These are phyloP conservation scores for Nephrotoma guestfalica DNA, from an alignment of 2,888 invertebrate genomes.

Conservation along the genomic window DNA sequence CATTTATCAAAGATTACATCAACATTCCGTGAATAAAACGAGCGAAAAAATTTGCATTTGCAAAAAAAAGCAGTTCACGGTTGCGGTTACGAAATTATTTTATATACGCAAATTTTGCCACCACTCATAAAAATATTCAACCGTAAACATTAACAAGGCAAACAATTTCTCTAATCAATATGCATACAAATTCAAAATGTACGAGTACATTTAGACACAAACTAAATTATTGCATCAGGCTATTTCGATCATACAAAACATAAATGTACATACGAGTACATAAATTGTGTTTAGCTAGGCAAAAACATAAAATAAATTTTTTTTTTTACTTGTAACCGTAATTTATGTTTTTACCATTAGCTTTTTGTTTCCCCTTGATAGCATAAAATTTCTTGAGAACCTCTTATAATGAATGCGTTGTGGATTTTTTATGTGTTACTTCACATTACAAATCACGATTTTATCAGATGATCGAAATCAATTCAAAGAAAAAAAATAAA, in stretches of 20 bases:
- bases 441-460: background rate
- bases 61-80: background rate
- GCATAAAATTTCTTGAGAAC: background rate
- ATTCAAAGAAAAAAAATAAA: background rate
- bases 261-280: background rate
- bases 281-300: background rate
- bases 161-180: background rate
- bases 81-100: background rate
- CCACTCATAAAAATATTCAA: background rate
- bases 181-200: background rate
- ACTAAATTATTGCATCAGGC: background rate
- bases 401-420: background rate
- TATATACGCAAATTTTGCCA: background rate
- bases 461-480: background rate
- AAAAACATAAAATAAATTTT: background rate
- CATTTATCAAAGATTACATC: background rate
- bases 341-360: background rate
- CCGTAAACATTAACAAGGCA: background rate
- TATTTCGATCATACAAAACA: background rate
- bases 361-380: background rate
- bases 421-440: background rate
- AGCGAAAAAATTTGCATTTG: background rate
- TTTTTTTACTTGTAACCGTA: background rate
- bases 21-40: background rate
- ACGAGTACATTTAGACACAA: background rate